Percentiles rank a stretch among this genome's conserved stretches.
phyloP scores from a whole-genome alignment of 1,140 invertebrate species.

The Melitaea cinxia region DNA sequence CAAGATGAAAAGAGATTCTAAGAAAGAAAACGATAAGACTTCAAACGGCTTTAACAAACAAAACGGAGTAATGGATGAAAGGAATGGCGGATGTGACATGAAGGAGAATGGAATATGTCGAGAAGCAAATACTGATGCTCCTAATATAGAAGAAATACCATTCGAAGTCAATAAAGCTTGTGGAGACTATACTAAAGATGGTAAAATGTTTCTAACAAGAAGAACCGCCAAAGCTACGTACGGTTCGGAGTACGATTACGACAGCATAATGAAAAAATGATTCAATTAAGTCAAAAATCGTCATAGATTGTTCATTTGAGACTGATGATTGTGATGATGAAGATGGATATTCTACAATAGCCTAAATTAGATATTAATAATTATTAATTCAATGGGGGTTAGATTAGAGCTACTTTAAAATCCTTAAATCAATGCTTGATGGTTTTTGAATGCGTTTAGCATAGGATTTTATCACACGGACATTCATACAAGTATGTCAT shows the following conservation, averaged over 20 bases:
- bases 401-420: constrained; percentile 1
- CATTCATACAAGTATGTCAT: neutral
- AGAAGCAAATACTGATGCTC: constrained; percentile 42
- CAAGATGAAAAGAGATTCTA: constrained; percentile 64
- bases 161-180: constrained; percentile 59
- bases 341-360: constrained; percentile 47
- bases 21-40: constrained; percentile 52
- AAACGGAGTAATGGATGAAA: constrained; percentile 45
- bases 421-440: neutral
- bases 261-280: constrained; percentile 74
- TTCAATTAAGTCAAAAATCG: constrained; percentile 40
- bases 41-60: constrained; percentile 77
- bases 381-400: constrained; percentile 10
- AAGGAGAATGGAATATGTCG: constrained; percentile 45
- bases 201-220: constrained; percentile 60
- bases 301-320: constrained; percentile 52
- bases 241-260: constrained; percentile 57
- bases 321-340: constrained; percentile 68
- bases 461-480: constrained; percentile 8
- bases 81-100: constrained; percentile 40
- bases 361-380: constrained; percentile 27
- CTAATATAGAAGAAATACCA: constrained; percentile 51
- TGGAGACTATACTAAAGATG: constrained; percentile 61
- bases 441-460: constrained; percentile 3
- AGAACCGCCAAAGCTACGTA: constrained; percentile 56